Evolutionary conservation across 2,113 vertebrate genomes (phyloP).

Genomic region (Hydrolagus affinis): DNA sequence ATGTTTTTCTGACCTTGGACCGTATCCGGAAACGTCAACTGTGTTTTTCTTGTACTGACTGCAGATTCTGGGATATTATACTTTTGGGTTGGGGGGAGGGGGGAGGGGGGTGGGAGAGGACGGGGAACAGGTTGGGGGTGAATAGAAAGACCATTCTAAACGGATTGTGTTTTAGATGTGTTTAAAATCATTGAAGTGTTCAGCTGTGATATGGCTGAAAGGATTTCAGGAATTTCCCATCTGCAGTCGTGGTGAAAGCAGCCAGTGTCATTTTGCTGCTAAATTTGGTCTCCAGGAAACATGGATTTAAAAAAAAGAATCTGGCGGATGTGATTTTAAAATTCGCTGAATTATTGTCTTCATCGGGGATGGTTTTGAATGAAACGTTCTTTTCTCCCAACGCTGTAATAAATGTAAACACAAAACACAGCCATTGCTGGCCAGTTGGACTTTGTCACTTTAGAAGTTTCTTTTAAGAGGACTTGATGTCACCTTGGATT

Average conservation of each 20-base stretch:
- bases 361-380: constrained; percentile 53
- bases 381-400: constrained; percentile 44
- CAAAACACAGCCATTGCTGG: constrained; percentile 32
- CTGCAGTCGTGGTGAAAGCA: constrained; percentile 56
- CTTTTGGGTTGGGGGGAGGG: constrained; percentile 42
- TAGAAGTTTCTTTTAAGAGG: neutral
- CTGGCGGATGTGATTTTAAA: constrained; percentile 79
- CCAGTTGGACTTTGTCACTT: neutral
- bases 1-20: constrained; percentile 70
- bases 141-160: constrained; percentile 31
- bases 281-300: constrained; percentile 48
- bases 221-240: constrained; percentile 54
- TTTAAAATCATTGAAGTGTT: constrained; percentile 31
- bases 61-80: constrained; percentile 54
- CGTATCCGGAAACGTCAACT: constrained; percentile 49
- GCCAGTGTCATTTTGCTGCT: constrained; percentile 41
- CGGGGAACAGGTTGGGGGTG: constrained; percentile 39
- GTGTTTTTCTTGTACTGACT: constrained; percentile 53
- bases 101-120: constrained; percentile 39
- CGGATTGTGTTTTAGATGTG: constrained; percentile 31
- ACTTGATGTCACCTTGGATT: no score
- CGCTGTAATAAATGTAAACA: constrained; percentile 62
- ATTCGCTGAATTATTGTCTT: constrained; percentile 72
- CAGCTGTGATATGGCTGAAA: constrained; percentile 26
- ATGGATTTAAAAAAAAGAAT: constrained; percentile 59